These are phyloP conservation scores for Centruroides sculpturatus DNA, from an alignment of 1,140 invertebrate genomes.

Conservation along the genomic window DNA sequence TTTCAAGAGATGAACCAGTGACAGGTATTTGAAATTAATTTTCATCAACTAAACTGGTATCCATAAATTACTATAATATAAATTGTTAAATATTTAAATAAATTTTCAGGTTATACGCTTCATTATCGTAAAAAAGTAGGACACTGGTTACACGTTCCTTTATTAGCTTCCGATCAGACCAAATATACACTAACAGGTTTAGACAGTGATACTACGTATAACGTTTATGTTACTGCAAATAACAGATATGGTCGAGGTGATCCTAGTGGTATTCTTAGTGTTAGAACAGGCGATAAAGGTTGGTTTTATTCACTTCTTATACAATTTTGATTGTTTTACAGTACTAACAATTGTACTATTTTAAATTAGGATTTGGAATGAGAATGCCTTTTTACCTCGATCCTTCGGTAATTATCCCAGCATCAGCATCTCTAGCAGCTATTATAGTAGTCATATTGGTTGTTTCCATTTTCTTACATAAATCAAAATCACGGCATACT, in stretches of 20 bases:
- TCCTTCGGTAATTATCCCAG: conserved; percentile 1
- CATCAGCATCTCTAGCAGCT: conserved; percentile 6
- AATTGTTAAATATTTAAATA: no score
- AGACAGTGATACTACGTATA: conserved; percentile 15
- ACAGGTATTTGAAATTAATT: conserved; percentile 4
- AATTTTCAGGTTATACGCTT: conserved; percentile 12
- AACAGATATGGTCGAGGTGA: conserved; percentile 20
- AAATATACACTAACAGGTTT: conserved; percentile 9
- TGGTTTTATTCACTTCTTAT: no score
- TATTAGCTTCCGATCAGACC: conserved; percentile 8
- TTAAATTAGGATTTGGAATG: neutral
- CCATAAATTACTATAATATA: no score
- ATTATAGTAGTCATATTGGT: conserved; percentile 9
- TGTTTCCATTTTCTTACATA: conserved; percentile 6
- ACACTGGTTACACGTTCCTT: conserved; percentile 12
- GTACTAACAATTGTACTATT: no score
- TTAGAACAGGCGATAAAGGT: conserved; percentile 13
- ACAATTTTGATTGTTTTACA: no score
- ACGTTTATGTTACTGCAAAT: conserved; percentile 18
- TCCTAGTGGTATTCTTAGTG: conserved; percentile 11
- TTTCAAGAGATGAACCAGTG: conserved; percentile 6
- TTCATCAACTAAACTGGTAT: no score
- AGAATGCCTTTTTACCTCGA: conserved; percentile 8
- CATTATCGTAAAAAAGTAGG: conserved; percentile 6
- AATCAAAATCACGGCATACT: conserved; percentile 13